Percentiles rank a stretch among this genome's conserved stretches.
Conservation (phyloP, 2,113 vertebrate species). For the Melanerpes aurifrons region DNA sequence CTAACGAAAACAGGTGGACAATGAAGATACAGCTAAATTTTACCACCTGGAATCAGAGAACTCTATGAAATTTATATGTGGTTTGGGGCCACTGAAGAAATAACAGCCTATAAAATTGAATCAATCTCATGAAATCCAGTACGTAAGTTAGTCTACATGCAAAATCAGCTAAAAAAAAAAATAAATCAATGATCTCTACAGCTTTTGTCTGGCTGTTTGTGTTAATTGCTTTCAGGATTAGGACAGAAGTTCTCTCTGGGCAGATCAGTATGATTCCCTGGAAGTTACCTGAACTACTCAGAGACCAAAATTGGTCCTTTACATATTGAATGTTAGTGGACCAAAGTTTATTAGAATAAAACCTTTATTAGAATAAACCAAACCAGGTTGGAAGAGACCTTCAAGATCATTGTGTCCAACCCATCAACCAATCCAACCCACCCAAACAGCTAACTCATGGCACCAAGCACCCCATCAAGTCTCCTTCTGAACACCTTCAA, state of each 20-base stretch:
- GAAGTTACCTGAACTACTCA: not conserved
- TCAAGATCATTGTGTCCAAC: too few species aligned
- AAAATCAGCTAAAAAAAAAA: conserved; percentile 17
- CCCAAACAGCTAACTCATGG: too few species aligned
- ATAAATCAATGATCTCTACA: not conserved
- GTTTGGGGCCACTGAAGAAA: conserved; percentile 48
- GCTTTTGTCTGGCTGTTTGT: not conserved
- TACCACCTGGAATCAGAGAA: conserved; percentile 8
- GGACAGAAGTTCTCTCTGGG: not conserved
- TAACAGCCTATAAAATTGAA: conserved; percentile 43
- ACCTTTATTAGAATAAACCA: too few species aligned
- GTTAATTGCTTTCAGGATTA: not conserved
- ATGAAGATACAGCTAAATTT: not conserved
- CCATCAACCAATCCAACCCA: too few species aligned
- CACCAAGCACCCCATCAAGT: too few species aligned
- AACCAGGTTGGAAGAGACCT: too few species aligned
- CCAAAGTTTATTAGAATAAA: not conserved
- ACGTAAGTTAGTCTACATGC: conserved; percentile 37
- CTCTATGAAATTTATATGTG: conserved; percentile 17
- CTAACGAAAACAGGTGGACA: conserved; percentile 23
- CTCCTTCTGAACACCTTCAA: too few species aligned
- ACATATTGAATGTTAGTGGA: not conserved
- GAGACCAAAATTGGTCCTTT: not conserved
- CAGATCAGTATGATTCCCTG: not conserved
- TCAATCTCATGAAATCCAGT: conserved; percentile 48